These are phyloP conservation scores for Etheostoma cragini DNA, from an alignment of 2,113 vertebrate genomes.

Conservation along the genomic window DNA sequence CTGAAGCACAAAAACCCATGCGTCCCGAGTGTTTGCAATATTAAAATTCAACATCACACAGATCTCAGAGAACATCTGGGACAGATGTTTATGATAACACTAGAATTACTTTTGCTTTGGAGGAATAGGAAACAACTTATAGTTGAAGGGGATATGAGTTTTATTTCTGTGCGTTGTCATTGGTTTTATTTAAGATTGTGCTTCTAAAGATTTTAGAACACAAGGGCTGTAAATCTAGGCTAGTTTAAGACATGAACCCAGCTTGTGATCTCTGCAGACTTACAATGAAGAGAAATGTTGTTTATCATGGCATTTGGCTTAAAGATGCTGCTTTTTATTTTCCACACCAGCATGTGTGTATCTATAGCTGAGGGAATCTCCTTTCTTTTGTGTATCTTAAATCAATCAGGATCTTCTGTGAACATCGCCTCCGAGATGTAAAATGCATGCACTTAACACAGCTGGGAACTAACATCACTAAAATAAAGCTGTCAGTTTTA, in stretches of 20 bases:
- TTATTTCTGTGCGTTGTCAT: constrained; percentile 32
- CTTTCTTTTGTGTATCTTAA: constrained; percentile 46
- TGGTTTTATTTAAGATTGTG: constrained; percentile 30
- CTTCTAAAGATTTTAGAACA: constrained; percentile 38
- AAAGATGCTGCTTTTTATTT: constrained; percentile 19
- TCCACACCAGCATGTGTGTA: constrained; percentile 29
- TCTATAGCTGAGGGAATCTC: constrained; percentile 26
- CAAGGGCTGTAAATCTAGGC: constrained; percentile 38
- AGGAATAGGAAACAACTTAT: constrained; percentile 40
- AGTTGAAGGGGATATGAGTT: constrained; percentile 30
- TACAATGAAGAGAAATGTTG: constrained; percentile 26
- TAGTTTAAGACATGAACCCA: constrained; percentile 19
- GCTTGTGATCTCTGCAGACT: constrained; percentile 52
- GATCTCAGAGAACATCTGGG: constrained; percentile 50
- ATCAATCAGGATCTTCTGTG: constrained; percentile 65
- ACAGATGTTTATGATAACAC: constrained; percentile 72
- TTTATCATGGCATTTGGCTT: constrained; percentile 50
- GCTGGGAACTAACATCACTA: constrained; percentile 46
- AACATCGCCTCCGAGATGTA: constrained; percentile 50
- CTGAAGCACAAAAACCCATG: constrained; percentile 39
- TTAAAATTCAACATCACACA: constrained; percentile 68
- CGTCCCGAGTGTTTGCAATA: constrained; percentile 31
- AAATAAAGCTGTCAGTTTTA: constrained; percentile 64
- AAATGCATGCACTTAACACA: constrained; percentile 64
- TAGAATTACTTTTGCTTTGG: constrained; percentile 57